Evolutionary conservation across 2,797 vertebrate genomes (phyloP), one percentile per base, ranked within the genome.

Genomic region (Sorex maritimensis): DNA sequence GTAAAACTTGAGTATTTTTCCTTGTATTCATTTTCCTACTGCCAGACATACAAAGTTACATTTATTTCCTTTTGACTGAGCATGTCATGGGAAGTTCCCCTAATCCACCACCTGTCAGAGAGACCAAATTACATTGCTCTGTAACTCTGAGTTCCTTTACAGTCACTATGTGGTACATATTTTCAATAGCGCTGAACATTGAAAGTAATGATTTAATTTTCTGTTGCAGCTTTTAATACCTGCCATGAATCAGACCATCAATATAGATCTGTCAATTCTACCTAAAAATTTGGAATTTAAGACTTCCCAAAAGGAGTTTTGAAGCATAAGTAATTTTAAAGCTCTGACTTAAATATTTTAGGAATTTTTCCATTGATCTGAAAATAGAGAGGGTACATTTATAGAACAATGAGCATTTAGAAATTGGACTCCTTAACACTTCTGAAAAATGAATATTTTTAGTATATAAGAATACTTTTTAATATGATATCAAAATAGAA

Each of bases 11-110:
- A 95, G 80, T 41, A 91, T 75, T 85, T 88, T 55, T 55, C 95
- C 41, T 86, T 92, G 86, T 96, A 97, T 96, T 95, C 67, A 95
- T 87, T 96, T 96, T 95, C 38, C 85, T 88, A 28, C 7, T 78
- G 6, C 15, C 0, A 78, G 89, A 96, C 89, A 94, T 80, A 71
- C n/a, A 72, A 30, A 91, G 81, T 95, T 93, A 71, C 19, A 92
- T 19, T 0, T 0, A 5, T 90, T 83, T 67, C 30, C 15, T 86
- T 96, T 94, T 91, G 94, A 97, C 95, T 96, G 93, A 96, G 82
- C 55, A 65, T 69, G 46, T 88, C 95, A 85, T 86, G 95, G 81
- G 58, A 90, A 95, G 94, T 96, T 95, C 93, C 0, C 0, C 46
- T 78, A 93, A 90, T 83, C 93, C 19, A 2, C 58, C 92, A 55